phyloP scores from a whole-genome alignment of 2,113 vertebrate species.

The Lipotes vexillifer region DNA sequence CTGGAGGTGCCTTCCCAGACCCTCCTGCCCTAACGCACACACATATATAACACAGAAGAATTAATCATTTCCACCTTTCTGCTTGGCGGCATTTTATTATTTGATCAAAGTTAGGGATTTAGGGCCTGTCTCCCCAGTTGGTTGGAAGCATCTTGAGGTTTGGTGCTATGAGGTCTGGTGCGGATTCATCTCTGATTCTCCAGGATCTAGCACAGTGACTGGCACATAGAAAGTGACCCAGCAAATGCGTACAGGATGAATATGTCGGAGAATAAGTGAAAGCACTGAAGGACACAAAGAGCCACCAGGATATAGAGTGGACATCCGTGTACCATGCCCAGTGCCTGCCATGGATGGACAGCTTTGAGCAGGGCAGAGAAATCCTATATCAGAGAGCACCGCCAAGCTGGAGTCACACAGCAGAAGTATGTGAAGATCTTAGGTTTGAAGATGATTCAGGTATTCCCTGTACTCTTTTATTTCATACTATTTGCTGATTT shows the following conservation, averaged over 20 bases:
- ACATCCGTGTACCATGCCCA: accelerated
- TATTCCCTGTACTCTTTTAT: not conserved
- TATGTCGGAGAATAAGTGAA: not conserved
- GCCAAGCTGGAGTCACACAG: not conserved
- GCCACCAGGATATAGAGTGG: not conserved
- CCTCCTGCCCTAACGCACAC: not conserved
- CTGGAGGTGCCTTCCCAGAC: not conserved
- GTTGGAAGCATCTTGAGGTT: not conserved
- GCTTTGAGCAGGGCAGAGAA: not conserved
- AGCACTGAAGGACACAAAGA: not conserved
- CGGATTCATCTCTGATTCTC: not conserved
- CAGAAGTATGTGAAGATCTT: not conserved
- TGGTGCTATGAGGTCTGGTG: not conserved
- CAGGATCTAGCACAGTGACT: not conserved
- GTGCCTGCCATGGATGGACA: not conserved
- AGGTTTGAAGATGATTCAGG: not conserved
- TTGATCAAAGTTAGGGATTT: not conserved
- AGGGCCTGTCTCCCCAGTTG: too few relatives aligned
- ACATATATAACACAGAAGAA: not conserved
- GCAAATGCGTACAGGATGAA: not conserved
- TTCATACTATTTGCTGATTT: not conserved
- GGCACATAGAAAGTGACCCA: not conserved
- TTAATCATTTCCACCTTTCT: not conserved
- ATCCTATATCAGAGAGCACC: not conserved
- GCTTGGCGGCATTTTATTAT: not conserved